Conservation (phyloP, 1,140 invertebrate species). For the Drosophila nigrodunni region DNA sequence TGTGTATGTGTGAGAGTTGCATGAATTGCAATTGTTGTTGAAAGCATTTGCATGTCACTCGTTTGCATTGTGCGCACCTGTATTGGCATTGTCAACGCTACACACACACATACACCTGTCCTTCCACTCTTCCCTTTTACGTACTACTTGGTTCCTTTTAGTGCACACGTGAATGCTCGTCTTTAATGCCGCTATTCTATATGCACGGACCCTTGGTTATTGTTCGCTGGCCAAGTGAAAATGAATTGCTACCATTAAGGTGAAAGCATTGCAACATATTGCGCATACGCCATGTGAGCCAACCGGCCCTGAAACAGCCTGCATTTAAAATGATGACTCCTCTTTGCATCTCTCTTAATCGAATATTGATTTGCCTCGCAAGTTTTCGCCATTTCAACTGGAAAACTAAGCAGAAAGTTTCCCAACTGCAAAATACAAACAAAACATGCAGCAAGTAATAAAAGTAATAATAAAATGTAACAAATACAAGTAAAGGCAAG, state of each 20-base stretch:
- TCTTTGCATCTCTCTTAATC: neutral
- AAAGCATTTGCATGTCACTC: constrained; percentile 83
- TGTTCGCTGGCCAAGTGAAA: constrained; percentile 65
- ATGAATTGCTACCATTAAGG: constrained; percentile 63
- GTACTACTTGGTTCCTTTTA: constrained; percentile 12
- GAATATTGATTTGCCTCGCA: constrained; percentile 27
- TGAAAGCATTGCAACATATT: constrained; percentile 54
- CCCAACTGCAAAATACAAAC: constrained; percentile 49
- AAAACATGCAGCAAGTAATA: constrained; percentile 51
- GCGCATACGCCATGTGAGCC: constrained; percentile 62
- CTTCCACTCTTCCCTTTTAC: neutral
- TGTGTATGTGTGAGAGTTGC: constrained; percentile 38
- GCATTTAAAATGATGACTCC: constrained; percentile 58
- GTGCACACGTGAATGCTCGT: constrained; percentile 1
- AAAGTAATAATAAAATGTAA: constrained; percentile 25
- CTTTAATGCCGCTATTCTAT: constrained; percentile 68
- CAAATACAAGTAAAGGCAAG: constrained; percentile 48
- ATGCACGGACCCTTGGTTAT: constrained; percentile 59
- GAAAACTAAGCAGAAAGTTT: constrained; percentile 7
- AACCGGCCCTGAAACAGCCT: neutral
- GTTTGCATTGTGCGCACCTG: constrained; percentile 76
- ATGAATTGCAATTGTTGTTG: constrained; percentile 82
- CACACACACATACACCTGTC: constrained; percentile 3
- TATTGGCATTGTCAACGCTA: constrained; percentile 75
- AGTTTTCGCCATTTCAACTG: constrained; percentile 22